phyloP scores from a whole-genome alignment of 2,888 invertebrate species.

The Fragum fragum region DNA sequence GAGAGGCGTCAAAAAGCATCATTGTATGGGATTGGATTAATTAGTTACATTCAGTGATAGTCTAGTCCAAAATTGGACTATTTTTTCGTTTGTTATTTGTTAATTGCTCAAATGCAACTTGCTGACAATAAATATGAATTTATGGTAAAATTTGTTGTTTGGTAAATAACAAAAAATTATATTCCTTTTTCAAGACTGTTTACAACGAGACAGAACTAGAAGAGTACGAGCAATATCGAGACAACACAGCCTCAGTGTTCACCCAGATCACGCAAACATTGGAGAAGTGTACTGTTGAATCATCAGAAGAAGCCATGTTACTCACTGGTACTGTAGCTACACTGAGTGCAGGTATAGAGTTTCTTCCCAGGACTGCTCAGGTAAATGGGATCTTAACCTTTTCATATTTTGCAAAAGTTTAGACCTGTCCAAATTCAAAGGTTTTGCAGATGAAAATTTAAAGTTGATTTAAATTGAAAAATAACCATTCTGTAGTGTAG shows the following conservation, averaged over 20 bases:
- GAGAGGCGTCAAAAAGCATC: too few species aligned
- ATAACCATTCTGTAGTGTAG: too few species aligned
- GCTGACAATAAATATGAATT: neutral
- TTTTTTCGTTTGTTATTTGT: neutral
- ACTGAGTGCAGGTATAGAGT: neutral
- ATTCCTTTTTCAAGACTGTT: neutral
- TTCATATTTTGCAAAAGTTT: too few species aligned
- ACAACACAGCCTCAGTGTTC: slow-evolving; percentile 24
- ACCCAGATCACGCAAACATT: slow-evolving; percentile 22
- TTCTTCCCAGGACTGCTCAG: slow-evolving; percentile 31
- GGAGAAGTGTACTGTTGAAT: slow-evolving; percentile 29
- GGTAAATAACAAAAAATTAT: too few species aligned
- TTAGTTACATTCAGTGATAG: too few species aligned
- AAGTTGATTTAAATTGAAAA: too few species aligned
- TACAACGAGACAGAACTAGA: slow-evolving; percentile 10
- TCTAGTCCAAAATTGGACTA: too few species aligned
- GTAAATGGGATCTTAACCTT: too few species aligned
- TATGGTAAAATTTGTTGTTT: too few species aligned
- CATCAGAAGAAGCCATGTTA: slow-evolving; percentile 25
- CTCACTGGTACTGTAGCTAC: slow-evolving; percentile 11
- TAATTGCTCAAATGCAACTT: neutral
- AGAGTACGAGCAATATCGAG: slow-evolving; percentile 40
- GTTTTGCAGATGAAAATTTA: too few species aligned
- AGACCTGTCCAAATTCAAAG: too few species aligned
- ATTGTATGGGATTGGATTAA: too few species aligned